Evolutionary conservation across 1,140 invertebrate species (phyloP).

Genomic region (Cherax quadricarinatus): DNA sequence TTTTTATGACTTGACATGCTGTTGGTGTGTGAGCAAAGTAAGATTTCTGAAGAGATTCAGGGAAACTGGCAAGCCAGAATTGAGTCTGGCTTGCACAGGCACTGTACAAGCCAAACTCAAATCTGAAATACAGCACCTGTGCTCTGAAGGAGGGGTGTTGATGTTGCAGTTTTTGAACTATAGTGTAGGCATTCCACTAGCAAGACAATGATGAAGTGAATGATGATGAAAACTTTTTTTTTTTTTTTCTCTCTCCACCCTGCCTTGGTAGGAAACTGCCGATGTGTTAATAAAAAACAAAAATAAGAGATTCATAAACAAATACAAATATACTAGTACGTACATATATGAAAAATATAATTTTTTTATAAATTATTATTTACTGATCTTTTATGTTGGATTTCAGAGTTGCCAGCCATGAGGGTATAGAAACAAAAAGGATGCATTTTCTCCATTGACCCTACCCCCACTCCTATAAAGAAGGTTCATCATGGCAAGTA

Average conservation of each 20-base stretch:
- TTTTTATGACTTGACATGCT: no score
- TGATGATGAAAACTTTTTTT: neutral
- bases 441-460: neutral
- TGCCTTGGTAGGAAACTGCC: neutral
- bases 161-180: no score
- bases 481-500: conserved; percentile 7
- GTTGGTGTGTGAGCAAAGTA: no score
- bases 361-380: neutral
- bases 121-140: no score
- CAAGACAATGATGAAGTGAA: neutral
- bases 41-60: no score
- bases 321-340: neutral
- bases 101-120: no score
- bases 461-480: neutral
- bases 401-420: conserved; percentile 7
- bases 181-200: no score
- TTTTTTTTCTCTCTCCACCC: neutral
- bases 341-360: neutral
- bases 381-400: neutral
- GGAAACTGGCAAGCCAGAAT: no score
- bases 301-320: neutral
- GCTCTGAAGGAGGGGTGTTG: no score
- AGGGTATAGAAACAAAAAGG: neutral
- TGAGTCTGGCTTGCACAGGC: no score
- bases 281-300: neutral